A percentile compares a stretch with the other conserved stretches of the same genome.
These are phyloP conservation scores for Calonectris borealis DNA, from an alignment of 2,113 vertebrate genomes.

Conservation along the genomic window DNA sequence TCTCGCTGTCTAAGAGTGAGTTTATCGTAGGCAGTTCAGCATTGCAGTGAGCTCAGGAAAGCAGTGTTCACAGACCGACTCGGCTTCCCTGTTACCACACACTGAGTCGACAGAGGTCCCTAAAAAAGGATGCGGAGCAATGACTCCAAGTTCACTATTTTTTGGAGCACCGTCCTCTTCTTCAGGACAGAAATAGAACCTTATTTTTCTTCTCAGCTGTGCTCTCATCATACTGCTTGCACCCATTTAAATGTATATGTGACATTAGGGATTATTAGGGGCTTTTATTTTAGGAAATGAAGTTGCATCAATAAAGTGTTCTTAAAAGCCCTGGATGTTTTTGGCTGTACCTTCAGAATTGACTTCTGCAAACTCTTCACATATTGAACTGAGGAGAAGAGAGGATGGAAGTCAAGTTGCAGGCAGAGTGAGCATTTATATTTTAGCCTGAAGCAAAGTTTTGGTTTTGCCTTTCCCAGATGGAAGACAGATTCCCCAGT, in stretches of 20 bases:
- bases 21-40: neutral
- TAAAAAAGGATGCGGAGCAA: neutral
- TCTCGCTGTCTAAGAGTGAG: accelerated
- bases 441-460: slow-evolving; percentile 2
- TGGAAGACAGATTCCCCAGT: neutral
- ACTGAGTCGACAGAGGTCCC: neutral
- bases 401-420: neutral
- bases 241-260: neutral
- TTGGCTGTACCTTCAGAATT: slow-evolving; percentile 20
- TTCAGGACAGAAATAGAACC: neutral
- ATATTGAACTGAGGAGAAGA: neutral
- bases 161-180: neutral
- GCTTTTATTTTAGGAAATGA: slow-evolving; percentile 43
- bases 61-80: neutral
- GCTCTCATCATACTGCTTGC: neutral
- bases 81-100: neutral
- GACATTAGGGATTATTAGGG: slow-evolving; percentile 33
- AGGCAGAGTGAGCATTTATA: neutral
- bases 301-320: slow-evolving; percentile 16
- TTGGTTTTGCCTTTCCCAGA: neutral
- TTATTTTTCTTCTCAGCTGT: neutral
- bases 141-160: neutral
- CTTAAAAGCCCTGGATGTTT: slow-evolving; percentile 49
- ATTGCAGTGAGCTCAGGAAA: neutral
- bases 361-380: slow-evolving; percentile 23